These are phyloP conservation scores for Anniella stebbinsi DNA, from an alignment of 2,797 vertebrate species.

Conservation along the genomic window DNA sequence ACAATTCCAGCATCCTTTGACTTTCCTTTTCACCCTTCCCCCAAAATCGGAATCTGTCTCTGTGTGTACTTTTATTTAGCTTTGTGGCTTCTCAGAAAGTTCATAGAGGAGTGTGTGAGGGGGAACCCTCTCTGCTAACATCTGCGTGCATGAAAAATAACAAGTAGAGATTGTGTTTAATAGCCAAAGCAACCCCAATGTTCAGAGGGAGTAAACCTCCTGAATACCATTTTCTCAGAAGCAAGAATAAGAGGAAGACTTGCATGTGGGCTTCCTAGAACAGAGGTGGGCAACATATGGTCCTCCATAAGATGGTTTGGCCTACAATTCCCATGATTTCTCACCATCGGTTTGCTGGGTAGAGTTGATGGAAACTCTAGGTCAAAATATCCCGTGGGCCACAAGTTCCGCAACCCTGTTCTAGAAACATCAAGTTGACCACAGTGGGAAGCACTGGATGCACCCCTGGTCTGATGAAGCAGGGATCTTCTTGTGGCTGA, in stretches of 20 bases:
- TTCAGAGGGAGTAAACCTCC: neutral
- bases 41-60: neutral
- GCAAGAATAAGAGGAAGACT: neutral
- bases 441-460: neutral
- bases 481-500: neutral
- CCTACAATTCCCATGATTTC: neutral
- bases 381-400: neutral
- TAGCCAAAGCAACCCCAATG: neutral
- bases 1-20: neutral
- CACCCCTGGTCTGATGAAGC: neutral
- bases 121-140: neutral
- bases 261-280: neutral
- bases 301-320: neutral
- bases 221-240: neutral
- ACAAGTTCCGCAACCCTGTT: neutral
- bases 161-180: neutral
- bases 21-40: neutral
- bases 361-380: too few relatives aligned
- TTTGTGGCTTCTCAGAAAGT: neutral
- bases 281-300: neutral
- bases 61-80: neutral
- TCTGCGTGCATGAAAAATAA: neutral
- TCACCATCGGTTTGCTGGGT: too few relatives aligned
- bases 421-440: too few relatives aligned
- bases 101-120: neutral